phyloP scores from a whole-genome alignment of 2,113 vertebrate species.

The Danio rerio region GRCz12tu NC_133196.1:23380001-23380500 shows the following conservation, averaged over 20 bases:
- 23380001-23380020: too few relatives aligned
- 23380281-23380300: slow-evolving; percentile 28
- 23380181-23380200: slow-evolving; percentile 4
- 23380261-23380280: slow-evolving; percentile 23
- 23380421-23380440: slow-evolving; percentile 45
- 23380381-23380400: slow-evolving; percentile 51
- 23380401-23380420: slow-evolving; percentile 39
- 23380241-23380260: slow-evolving; percentile 38
- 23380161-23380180: slow-evolving; percentile 21
- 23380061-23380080: too few relatives aligned
- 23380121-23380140: neutral
- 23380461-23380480: slow-evolving; percentile 45
- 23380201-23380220: slow-evolving; percentile 19
- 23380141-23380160: slow-evolving; percentile 27
- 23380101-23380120: neutral
- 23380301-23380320: slow-evolving; percentile 23
- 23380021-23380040: too few relatives aligned
- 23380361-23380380: slow-evolving; percentile 35
- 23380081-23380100: neutral
- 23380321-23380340: slow-evolving; percentile 33
- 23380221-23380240: slow-evolving; percentile 38
- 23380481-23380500: slow-evolving; percentile 32
- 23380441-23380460: slow-evolving; percentile 38
- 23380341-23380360: slow-evolving; percentile 30
- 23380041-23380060: too few relatives aligned